Evolutionary conservation across 2,113 vertebrate species (phyloP).

Genomic region (Phrynocephalus versicolor): DNA sequence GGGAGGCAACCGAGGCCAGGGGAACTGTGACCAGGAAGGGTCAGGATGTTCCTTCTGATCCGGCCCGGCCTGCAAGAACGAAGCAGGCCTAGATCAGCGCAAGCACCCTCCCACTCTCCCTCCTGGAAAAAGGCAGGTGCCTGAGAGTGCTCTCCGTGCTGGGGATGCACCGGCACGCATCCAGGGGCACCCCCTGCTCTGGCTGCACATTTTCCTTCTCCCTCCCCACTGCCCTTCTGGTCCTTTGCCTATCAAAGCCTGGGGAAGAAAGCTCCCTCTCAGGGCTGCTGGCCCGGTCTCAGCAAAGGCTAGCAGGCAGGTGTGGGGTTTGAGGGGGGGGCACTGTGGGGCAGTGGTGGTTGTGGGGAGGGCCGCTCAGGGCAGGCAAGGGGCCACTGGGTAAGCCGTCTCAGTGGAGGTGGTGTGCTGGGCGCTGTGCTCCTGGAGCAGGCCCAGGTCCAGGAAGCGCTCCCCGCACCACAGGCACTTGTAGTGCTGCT

Average conservation of each 20-base stretch:
- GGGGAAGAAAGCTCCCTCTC: too few relatives aligned
- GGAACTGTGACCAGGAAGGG: too few relatives aligned
- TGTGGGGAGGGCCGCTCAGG: constrained; percentile 63
- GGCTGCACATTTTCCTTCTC: background rate
- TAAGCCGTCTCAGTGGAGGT: constrained; percentile 84
- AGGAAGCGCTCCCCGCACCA: constrained; percentile 97
- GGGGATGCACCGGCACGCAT: background rate
- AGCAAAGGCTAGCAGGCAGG: background rate
- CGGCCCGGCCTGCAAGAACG: background rate
- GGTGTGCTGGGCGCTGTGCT: constrained; percentile 94
- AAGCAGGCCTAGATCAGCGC: background rate
- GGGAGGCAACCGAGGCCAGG: background rate
- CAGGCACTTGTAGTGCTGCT: constrained; percentile 97
- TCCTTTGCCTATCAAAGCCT: too few relatives aligned
- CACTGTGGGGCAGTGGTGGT: too few relatives aligned
- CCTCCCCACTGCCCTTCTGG: too few relatives aligned
- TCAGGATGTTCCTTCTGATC: background rate
- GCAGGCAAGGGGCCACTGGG: constrained; percentile 88
- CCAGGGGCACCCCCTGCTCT: too few relatives aligned
- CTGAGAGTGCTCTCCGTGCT: too few relatives aligned
- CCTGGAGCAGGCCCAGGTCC: constrained; percentile 92
- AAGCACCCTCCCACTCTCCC: background rate
- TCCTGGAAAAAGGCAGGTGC: background rate
- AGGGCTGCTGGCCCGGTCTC: background rate
- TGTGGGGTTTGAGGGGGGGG: background rate